Evolutionary conservation across 2,888 invertebrate species (phyloP).

Genomic region (Encarsia formosa): DNA sequence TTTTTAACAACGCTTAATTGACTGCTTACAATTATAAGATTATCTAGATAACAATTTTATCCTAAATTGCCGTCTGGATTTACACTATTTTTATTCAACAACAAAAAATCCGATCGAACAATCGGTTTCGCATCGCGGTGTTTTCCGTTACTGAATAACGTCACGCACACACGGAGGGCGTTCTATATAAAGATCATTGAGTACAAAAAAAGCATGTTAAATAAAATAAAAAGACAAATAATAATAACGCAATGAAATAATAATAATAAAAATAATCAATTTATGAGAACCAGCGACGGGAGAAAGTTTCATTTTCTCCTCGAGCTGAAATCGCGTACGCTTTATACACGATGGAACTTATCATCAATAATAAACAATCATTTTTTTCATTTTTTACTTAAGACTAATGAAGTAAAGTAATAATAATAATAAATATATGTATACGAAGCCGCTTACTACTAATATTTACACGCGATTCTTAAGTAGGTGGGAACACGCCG

Average conservation of each 20-base stretch:
- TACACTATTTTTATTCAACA: slow-evolving; percentile 13
- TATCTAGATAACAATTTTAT: slow-evolving; percentile 21
- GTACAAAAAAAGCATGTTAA: slow-evolving; percentile 8
- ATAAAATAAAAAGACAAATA: slow-evolving; percentile 3
- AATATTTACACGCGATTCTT: slow-evolving; percentile 23
- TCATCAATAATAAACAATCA: slow-evolving; percentile 5
- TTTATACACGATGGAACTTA: slow-evolving; percentile 4
- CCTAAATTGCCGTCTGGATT: slow-evolving; percentile 16
- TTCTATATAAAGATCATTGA: neutral
- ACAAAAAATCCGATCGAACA: slow-evolving; percentile 22
- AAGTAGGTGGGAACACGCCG: slow-evolving; percentile 11
- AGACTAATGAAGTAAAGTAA: neutral
- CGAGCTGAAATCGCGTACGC: slow-evolving; percentile 13
- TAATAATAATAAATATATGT: too few species aligned
- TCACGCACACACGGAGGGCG: slow-evolving; percentile 10
- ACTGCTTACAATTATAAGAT: slow-evolving; percentile 21
- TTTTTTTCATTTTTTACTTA: slow-evolving; percentile 1
- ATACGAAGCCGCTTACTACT: slow-evolving; percentile 6
- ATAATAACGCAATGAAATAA: slow-evolving; percentile 5
- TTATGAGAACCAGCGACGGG: slow-evolving; percentile 14
- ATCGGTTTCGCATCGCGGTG: slow-evolving; percentile 12
- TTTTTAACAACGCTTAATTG: slow-evolving; percentile 26
- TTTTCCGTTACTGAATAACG: slow-evolving; percentile 2
- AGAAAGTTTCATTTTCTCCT: slow-evolving; percentile 15
- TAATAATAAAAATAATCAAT: slow-evolving; percentile 8